Evolutionary conservation across 2,797 vertebrate species (phyloP).

Genomic region (Chromobotia macracanthus): DNA sequence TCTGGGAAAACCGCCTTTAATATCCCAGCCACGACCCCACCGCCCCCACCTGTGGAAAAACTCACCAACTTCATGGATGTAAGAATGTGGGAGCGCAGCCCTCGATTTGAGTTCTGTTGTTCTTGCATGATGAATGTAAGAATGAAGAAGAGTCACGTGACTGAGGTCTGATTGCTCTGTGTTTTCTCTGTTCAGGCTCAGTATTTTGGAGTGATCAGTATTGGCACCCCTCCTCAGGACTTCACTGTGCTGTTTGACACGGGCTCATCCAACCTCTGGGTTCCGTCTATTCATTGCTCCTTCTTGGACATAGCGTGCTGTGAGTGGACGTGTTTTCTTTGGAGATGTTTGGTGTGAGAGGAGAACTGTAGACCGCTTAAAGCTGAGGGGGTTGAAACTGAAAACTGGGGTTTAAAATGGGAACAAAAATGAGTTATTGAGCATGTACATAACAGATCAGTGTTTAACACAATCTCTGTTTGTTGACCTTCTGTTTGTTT

Average conservation of each 20-base stretch:
- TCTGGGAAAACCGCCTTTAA: slow-evolving; percentile 3
- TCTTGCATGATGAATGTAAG: background rate
- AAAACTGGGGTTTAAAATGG: too few species aligned
- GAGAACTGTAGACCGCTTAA: too few species aligned
- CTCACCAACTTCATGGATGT: slow-evolving; percentile 87
- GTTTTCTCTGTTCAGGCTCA: slow-evolving; percentile 68
- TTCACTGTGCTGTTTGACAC: slow-evolving; percentile 85
- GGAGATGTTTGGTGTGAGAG: too few species aligned
- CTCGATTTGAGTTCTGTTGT: background rate
- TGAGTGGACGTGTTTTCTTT: slow-evolving; percentile 63
- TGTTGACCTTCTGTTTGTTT: background rate
- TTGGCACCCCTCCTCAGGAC: slow-evolving; percentile 77
- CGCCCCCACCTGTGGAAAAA: slow-evolving; percentile 71
- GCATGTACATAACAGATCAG: too few species aligned
- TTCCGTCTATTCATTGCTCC: slow-evolving; percentile 80
- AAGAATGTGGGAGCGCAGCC: slow-evolving; percentile 61
- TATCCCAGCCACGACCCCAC: background rate
- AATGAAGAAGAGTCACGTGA: background rate
- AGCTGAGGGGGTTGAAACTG: too few species aligned
- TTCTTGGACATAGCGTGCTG: slow-evolving; percentile 79
- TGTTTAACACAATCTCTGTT: too few species aligned
- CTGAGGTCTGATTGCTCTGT: background rate
- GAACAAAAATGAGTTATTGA: too few species aligned
- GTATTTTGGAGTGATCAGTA: slow-evolving; percentile 78
- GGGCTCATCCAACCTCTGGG: slow-evolving; percentile 84